phyloP scores from a whole-genome alignment of 2,888 invertebrate genomes.

The Nemotelus nigrinus region DNA sequence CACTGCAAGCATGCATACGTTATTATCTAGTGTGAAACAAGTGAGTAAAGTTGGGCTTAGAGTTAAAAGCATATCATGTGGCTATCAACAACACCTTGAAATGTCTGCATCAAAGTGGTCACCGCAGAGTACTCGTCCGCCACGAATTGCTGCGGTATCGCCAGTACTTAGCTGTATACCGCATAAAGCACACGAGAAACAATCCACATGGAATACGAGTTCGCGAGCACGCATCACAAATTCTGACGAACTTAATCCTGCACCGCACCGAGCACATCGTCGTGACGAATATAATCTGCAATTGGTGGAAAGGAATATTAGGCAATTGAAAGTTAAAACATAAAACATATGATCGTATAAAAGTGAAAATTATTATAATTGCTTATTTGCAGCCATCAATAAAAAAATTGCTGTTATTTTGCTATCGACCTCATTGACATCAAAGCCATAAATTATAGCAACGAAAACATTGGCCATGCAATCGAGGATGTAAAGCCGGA shows the following conservation, averaged over 20 bases:
- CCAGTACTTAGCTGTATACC: constrained; percentile 84
- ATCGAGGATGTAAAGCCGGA: not conserved
- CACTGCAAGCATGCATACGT: constrained; percentile 47
- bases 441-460: not conserved
- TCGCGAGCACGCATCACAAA: constrained; percentile 91
- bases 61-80: constrained; percentile 39
- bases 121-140: constrained; percentile 80
- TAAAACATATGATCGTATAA: too few relatives aligned
- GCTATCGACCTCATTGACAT: too few relatives aligned
- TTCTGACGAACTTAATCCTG: constrained; percentile 86
- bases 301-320: constrained; percentile 52
- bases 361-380: too few relatives aligned
- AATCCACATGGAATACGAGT: constrained; percentile 87
- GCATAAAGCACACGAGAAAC: constrained; percentile 90
- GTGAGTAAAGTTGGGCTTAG: constrained; percentile 39
- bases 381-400: too few relatives aligned
- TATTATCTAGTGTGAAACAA: constrained; percentile 36
- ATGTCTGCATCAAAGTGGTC: constrained; percentile 66
- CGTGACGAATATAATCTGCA: constrained; percentile 86
- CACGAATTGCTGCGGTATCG: constrained; percentile 90
- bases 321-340: too few relatives aligned
- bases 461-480: not conserved
- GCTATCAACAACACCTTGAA: constrained; percentile 52
- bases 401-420: too few relatives aligned
- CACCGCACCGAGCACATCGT: constrained; percentile 85